Percentiles rank a stretch among this genome's conserved stretches.
These are phyloP conservation scores for Rhynchomys soricoides DNA, from an alignment of 2,113 vertebrate species.

Conservation along the genomic window DNA sequence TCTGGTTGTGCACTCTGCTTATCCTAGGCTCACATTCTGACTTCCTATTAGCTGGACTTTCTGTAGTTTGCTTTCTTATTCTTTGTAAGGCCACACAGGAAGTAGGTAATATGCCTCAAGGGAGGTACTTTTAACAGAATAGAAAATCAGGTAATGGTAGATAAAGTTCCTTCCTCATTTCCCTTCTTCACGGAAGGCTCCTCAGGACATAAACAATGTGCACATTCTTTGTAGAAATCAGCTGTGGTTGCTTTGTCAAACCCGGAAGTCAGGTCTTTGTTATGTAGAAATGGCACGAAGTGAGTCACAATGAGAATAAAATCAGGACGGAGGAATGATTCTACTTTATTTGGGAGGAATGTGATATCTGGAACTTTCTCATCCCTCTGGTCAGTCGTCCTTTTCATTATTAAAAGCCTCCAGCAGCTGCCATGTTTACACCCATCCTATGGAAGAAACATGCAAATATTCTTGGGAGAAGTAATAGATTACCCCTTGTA, in stretches of 20 bases:
- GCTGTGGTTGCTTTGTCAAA: neutral
- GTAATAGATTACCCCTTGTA: neutral
- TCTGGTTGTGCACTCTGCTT: neutral
- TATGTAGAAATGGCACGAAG: neutral
- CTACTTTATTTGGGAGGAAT: neutral
- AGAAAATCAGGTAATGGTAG: neutral
- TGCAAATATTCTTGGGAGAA: neutral
- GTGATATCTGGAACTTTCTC: neutral
- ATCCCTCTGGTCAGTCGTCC: neutral
- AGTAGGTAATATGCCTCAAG: neutral
- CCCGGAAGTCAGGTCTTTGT: neutral
- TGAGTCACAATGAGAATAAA: neutral
- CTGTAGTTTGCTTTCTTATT: neutral
- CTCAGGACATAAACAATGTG: neutral
- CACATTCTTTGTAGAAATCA: neutral
- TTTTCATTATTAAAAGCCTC: neutral
- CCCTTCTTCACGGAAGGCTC: neutral
- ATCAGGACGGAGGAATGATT: neutral
- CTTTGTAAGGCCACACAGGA: neutral
- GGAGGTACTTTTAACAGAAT: neutral
- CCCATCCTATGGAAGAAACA: neutral
- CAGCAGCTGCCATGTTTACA: neutral
- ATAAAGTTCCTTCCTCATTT: conserved; percentile 9
- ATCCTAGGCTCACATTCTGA: neutral
- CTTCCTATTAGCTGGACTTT: neutral